Evolutionary conservation across 2,888 invertebrate species (phyloP), one percentile per base, ranked within the genome.

Genomic region (Troilus luridus): DNA sequence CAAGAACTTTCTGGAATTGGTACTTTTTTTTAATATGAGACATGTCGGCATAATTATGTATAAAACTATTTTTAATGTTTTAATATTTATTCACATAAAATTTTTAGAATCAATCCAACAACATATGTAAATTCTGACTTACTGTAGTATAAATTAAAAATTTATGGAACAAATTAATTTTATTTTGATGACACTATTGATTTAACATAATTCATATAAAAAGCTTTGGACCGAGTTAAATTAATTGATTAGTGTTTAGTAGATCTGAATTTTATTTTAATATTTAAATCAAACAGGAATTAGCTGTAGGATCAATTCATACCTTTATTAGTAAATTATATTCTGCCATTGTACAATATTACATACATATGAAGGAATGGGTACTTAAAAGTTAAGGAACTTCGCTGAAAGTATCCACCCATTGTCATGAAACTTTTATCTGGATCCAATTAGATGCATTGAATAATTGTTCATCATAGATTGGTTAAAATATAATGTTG

Each of bases 1-100:
- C 89, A 72, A 89, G 89, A 72, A 56, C 64, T 72, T 89, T 67
- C 27, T 72, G 67, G 64, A 89, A 89, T 24, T 64, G 67, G 24
- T 54, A 54, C n/a, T 88, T 88, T 60, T 59, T 88, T 54, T 81
- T 81, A 54, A 81, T 81, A 81, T 81, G 81, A 2, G 54, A 54
- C 81, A 81, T 81, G 24, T 14, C 12, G 7, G 67, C 24, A 67
- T 67, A 67, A 67, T 27, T 54, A 54, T 41, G 21, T 19, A 19
- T 5, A 54, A 54, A 54, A 81, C 19, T 81, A 41, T 54, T 81
- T 81, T 81, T 81, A 64, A 54, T 81, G 21, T 77, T 77, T 41
- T 77, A 77, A 17, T 77, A 77, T 81, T 54, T 81, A 81, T 54
- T 81, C 54, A 81, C 81, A 81, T 54, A 54, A 54, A 81, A 81